These are phyloP conservation scores for Macquaria australasica DNA, from an alignment of 2,113 vertebrate species.

Conservation along the genomic window DNA sequence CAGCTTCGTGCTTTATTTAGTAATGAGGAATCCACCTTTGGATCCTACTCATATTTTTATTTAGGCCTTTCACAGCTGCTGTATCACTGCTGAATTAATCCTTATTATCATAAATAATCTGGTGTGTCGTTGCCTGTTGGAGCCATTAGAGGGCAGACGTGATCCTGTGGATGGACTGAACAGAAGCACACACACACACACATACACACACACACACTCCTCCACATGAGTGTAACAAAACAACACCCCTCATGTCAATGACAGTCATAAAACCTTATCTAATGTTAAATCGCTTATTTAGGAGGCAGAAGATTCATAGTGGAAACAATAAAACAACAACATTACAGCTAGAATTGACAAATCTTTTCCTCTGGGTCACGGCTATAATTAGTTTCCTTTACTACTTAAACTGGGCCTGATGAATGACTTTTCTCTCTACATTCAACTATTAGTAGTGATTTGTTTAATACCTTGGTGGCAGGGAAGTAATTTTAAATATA, in stretches of 20 bases:
- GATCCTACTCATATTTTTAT: slow-evolving; percentile 15
- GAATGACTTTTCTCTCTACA: not conserved
- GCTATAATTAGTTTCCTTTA: slow-evolving; percentile 9
- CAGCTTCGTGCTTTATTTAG: slow-evolving; percentile 25
- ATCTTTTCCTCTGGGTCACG: not conserved
- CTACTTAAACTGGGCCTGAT: slow-evolving; percentile 10
- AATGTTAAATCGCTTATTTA: slow-evolving; percentile 18
- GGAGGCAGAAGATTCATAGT: not conserved
- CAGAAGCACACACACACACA: slow-evolving; percentile 5
- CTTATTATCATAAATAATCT: not conserved
- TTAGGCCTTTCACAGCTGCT: slow-evolving; percentile 3
- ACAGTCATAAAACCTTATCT: slow-evolving; percentile 31
- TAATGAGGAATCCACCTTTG: slow-evolving; percentile 22
- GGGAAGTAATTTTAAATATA: slow-evolving; percentile 2
- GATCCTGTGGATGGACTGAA: slow-evolving; percentile 32
- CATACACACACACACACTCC: slow-evolving; percentile 1
- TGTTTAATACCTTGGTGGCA: not conserved
- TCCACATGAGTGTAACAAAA: slow-evolving; percentile 36
- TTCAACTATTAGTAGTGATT: not conserved
- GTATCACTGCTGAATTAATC: slow-evolving; percentile 11
- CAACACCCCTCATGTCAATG: slow-evolving; percentile 32
- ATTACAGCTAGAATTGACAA: not conserved
- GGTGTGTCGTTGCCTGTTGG: slow-evolving; percentile 15
- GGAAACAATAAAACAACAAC: slow-evolving; percentile 38
- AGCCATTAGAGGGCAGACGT: slow-evolving; percentile 72